Evolutionary conservation across 2,797 vertebrate genomes (phyloP).

Genomic region (Sebastes cheni): DNA sequence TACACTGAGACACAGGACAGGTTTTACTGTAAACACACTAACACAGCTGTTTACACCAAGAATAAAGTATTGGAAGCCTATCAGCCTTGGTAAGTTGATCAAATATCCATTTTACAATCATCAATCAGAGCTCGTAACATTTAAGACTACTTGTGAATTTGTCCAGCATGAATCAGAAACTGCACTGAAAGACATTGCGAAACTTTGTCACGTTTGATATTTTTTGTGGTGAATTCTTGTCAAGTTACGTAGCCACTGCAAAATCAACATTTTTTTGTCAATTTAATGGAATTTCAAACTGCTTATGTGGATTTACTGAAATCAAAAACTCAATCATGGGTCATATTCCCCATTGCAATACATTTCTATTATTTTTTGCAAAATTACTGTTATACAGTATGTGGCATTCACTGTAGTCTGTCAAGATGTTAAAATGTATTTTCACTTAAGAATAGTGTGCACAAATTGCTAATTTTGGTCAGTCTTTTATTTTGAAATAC

Average conservation of each 20-base stretch:
- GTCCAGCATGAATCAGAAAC: neutral
- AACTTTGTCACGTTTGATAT: neutral
- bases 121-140: neutral
- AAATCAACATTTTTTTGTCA: neutral
- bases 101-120: neutral
- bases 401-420: neutral
- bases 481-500: conserved; percentile 5
- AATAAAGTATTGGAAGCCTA: neutral
- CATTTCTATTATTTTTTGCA: neutral
- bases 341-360: neutral
- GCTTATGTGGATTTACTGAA: neutral
- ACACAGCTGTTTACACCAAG: conserved; percentile 30
- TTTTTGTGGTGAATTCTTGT: neutral
- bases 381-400: neutral
- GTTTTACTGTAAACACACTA: conserved; percentile 7
- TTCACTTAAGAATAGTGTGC: neutral
- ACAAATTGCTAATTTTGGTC: neutral
- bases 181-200: neutral
- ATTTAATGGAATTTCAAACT: neutral
- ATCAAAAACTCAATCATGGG: neutral
- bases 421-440: neutral
- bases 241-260: neutral
- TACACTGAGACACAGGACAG: conserved; percentile 24
- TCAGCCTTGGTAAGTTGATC: conserved; percentile 45
- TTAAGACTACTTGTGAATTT: neutral